A percentile compares a stretch with the other conserved stretches of the same genome.
Evolutionary conservation across 2,888 invertebrate species (phyloP).

Genomic region (Pollenia angustigena): DNA sequence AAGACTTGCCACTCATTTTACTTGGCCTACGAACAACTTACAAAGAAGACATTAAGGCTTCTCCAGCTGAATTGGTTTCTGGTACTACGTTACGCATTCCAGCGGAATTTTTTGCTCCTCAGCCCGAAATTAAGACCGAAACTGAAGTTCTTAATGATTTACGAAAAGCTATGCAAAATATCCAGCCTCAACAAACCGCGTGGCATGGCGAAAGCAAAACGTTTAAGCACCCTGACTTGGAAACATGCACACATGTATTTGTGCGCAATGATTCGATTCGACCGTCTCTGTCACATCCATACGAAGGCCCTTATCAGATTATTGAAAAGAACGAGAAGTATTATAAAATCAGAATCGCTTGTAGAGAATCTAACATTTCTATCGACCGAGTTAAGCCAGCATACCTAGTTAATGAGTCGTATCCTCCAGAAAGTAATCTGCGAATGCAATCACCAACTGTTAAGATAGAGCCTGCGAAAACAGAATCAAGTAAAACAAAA

Average conservation of each 20-base stretch:
- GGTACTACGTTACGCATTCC: no score
- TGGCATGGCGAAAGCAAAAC: no score
- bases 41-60: no score
- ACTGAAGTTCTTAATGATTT: conserved; percentile 9
- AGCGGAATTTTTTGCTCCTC: no score
- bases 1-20: no score
- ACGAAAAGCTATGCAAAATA: no score
- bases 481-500: no score
- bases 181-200: conserved; percentile 28
- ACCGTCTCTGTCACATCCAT: conserved; percentile 8
- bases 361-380: background rate
- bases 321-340: background rate
- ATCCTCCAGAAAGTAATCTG: background rate
- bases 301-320: conserved; percentile 8
- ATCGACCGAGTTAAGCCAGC: conserved; percentile 37
- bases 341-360: background rate
- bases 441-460: background rate
- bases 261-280: conserved; percentile 36
- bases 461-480: background rate
- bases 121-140: no score
- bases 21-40: no score
- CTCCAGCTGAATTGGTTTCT: no score
- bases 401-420: background rate
- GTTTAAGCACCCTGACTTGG: no score
- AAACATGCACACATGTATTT: no score